Base-by-base conservation (phyloP, 2,113 vertebrate species). In the Malaclemys terrapin region DNA sequence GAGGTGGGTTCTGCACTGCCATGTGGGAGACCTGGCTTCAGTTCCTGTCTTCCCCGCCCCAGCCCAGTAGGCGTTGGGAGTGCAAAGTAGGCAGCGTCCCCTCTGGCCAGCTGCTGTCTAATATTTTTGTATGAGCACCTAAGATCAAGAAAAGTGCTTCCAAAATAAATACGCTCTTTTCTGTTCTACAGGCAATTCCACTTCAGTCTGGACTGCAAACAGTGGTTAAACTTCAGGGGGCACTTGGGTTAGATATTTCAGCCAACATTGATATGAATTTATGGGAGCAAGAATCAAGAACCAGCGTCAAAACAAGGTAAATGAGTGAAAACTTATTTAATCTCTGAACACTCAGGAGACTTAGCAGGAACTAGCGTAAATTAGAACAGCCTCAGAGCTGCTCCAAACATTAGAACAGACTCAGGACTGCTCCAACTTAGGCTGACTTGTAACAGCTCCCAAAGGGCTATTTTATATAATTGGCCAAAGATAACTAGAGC, bases 201-300 rank as follows among this genome's bases (percentile, higher is more conserved):
- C 95, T 98, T 38, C 98, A 98, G 79, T 98, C 97, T 75, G 98
- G 98, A 16, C 84, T 98, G 54, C 98, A 97, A 89, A 89, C 93
- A 53, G 42, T 83, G 7, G 0, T 98, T 91, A 96, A 72, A 45
- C 93, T 98, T 50, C 98, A 97, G 75, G 97, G 95, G 0, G 96
- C 89, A 11, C 95, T 98, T 84, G 98, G 97, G 4, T 93, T 98
- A 82, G 98, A 98, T 62, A 96, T 98, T 76, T 97, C 98, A 24
- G 96, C 98, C 0, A 75, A 95, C 57, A 56, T 98, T 91, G 96
- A 98, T 0, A 1, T 97, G 94, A 97, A 80, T 90, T 35, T 98
- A 62, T 98, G 98, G 98, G 97, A 97, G 9, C 98, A 98, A 76
- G 91, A 98, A 1, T 88, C 97, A 79, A 96, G 95, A 95, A 98